phyloP scores from a whole-genome alignment of 2,797 vertebrate genomes.

The Microchirus variegatus region DNA sequence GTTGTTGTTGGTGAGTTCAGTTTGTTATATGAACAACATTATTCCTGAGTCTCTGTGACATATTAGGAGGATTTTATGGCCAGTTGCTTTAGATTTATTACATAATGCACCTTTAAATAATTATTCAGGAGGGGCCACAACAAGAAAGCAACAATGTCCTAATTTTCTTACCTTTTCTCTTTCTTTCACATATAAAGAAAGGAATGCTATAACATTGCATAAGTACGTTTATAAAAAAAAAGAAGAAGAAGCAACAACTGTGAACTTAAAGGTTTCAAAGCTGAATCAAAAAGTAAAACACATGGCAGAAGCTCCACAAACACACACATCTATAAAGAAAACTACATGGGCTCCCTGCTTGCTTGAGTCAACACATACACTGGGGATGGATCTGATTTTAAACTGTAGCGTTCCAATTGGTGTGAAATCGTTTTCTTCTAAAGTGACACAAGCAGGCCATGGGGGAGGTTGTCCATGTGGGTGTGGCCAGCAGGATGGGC shows the following conservation, averaged over 20 bases:
- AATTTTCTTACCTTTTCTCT: slow-evolving; percentile 1
- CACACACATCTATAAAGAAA: slow-evolving; percentile 27
- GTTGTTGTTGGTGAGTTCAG: too few relatives aligned
- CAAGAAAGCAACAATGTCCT: slow-evolving; percentile 3
- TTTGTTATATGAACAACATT: too few relatives aligned
- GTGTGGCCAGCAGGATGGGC: slow-evolving; percentile 54
- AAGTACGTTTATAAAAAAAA: not conserved
- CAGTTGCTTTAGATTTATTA: too few relatives aligned
- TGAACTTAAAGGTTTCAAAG: slow-evolving; percentile 14
- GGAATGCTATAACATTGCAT: not conserved
- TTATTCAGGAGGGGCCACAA: not conserved
- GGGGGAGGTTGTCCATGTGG: slow-evolving; percentile 42
- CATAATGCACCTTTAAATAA: too few relatives aligned
- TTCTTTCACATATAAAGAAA: slow-evolving; percentile 4
- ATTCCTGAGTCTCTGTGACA: too few relatives aligned
- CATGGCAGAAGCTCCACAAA: slow-evolving; percentile 34
- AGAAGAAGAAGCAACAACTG: not conserved
- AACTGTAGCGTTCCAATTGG: not conserved
- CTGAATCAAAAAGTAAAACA: slow-evolving; percentile 17
- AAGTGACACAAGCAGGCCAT: slow-evolving; percentile 70
- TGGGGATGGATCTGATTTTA: slow-evolving; percentile 10
- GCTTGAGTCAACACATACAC: slow-evolving; percentile 60
- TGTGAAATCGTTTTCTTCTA: slow-evolving; percentile 20
- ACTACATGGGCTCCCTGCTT: slow-evolving; percentile 48
- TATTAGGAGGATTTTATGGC: too few relatives aligned